Conservation (phyloP, 2,888 invertebrate species). For the Phaonia tiefii region DNA sequence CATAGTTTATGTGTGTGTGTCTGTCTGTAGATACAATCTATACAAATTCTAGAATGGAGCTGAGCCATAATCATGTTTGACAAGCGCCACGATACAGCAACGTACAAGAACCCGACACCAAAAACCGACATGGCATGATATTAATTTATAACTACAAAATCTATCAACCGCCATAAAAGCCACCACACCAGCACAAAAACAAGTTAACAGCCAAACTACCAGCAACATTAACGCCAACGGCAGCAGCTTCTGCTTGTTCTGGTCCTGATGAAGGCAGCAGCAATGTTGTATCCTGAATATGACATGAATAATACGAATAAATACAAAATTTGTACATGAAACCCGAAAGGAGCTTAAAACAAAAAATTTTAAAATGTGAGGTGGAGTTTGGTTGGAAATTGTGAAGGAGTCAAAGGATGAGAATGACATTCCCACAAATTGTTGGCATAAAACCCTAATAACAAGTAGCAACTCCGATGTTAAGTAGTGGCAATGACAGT, state of each 20-base stretch:
- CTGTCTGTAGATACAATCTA: background rate
- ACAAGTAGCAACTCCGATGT: background rate
- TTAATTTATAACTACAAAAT: constrained; percentile 47
- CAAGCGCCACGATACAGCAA: constrained; percentile 7
- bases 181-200: background rate
- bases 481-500: background rate
- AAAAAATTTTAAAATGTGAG: background rate
- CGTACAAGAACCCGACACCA: constrained; percentile 1
- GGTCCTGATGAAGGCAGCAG: background rate
- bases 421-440: constrained; percentile 11
- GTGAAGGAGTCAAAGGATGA: background rate
- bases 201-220: background rate
- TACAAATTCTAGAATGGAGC: constrained; percentile 30
- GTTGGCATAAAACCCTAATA: constrained; percentile 20
- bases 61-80: constrained; percentile 30
- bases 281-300: constrained; percentile 28
- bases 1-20: background rate
- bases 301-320: constrained; percentile 33
- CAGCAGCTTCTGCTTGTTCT: background rate
- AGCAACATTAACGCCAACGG: background rate
- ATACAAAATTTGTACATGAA: background rate
- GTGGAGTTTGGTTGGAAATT: no score
- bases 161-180: constrained; percentile 36
- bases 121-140: constrained; percentile 31
- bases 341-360: background rate